Conservation (phyloP, 2,888 invertebrate species). For the Drosophila paranaensis region DNA sequence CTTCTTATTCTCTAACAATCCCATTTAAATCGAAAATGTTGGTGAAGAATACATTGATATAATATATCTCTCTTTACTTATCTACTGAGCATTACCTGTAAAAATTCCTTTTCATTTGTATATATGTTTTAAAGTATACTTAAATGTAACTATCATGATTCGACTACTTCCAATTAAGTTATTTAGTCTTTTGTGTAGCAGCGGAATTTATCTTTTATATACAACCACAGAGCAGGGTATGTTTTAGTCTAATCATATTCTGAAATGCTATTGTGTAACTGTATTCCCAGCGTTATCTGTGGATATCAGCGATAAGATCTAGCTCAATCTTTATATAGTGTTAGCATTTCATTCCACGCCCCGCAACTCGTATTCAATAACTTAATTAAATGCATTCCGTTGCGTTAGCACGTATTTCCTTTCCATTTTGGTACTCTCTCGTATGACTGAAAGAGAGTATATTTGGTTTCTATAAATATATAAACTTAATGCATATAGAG, state of each 20-base stretch:
- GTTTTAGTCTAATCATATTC: neutral
- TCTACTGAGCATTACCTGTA: neutral
- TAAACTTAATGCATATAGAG: too few species aligned
- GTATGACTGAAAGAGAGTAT: neutral
- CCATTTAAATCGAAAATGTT: neutral
- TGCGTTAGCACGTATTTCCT: slow-evolving; percentile 65
- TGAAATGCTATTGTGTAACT: neutral
- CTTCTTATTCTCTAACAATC: neutral
- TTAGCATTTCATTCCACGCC: slow-evolving; percentile 3
- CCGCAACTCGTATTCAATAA: slow-evolving; percentile 27
- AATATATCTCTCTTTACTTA: neutral
- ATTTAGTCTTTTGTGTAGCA: neutral
- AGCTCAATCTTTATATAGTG: slow-evolving; percentile 4
- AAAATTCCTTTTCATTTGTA: neutral
- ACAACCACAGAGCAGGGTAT: neutral
- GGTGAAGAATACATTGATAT: neutral
- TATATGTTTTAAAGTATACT: too few species aligned
- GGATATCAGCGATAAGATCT: slow-evolving; percentile 1
- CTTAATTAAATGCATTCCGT: slow-evolving; percentile 73
- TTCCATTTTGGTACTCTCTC: slow-evolving; percentile 39
- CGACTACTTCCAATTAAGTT: neutral
- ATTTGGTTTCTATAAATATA: neutral
- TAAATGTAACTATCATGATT: neutral
- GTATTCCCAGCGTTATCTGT: neutral
- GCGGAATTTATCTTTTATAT: neutral